These are phyloP conservation scores for Brachionus paranguensis DNA, from an alignment of 1,140 invertebrate genomes.

Conservation along the genomic window DNA sequence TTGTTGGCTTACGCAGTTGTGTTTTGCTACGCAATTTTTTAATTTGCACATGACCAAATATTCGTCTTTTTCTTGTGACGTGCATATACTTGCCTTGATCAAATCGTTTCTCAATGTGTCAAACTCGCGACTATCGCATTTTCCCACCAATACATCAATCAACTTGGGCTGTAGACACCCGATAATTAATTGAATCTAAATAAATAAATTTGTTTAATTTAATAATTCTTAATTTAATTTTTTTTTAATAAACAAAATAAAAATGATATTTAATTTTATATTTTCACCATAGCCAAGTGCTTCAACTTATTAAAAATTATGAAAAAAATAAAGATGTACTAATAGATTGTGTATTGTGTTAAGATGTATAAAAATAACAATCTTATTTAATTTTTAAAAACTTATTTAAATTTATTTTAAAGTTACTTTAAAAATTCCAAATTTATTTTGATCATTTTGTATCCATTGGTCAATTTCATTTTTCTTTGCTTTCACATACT, in stretches of 20 bases:
- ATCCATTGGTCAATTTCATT: neutral
- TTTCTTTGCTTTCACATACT: neutral
- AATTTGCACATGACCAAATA: neutral
- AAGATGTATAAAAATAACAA: no score
- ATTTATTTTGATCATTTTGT: neutral
- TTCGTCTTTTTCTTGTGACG: constrained; percentile 13
- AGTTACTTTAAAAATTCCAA: neutral
- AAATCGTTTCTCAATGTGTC: neutral
- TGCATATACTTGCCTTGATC: neutral
- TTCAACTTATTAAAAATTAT: no score
- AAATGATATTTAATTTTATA: no score
- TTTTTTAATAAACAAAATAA: no score
- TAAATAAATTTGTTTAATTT: no score
- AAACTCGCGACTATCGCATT: neutral
- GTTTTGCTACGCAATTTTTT: neutral
- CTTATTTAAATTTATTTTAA: no score
- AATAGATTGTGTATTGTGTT: no score
- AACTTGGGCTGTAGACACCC: neutral
- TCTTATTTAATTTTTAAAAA: no score
- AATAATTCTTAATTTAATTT: no score
- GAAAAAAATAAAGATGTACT: no score
- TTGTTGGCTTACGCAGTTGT: neutral
- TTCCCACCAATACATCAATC: neutral
- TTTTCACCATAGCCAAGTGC: no score
- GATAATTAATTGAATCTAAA: neutral